phyloP scores from a whole-genome alignment of 2,888 invertebrate genomes.

The Trachelus tabidus region DNA sequence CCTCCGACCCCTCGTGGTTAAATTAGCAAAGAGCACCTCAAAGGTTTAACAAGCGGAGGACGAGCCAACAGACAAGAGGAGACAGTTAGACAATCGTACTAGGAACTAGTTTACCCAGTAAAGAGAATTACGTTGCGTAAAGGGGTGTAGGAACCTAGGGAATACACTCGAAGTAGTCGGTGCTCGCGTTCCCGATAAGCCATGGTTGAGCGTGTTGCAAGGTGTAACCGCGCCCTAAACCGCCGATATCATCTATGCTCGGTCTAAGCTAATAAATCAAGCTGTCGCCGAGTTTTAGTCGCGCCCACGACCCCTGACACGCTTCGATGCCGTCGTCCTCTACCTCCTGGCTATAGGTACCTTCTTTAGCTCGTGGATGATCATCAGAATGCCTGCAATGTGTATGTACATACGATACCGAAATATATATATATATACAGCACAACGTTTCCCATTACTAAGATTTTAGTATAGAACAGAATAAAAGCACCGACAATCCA shows the following conservation, averaged over 20 bases:
- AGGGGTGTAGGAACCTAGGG: not conserved
- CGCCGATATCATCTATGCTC: constrained; percentile 35
- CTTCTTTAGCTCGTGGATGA: not conserved
- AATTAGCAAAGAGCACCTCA: not conserved
- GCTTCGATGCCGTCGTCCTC: constrained; percentile 7
- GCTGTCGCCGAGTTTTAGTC: constrained; percentile 37
- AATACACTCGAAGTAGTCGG: not conserved
- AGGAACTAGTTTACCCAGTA: not conserved
- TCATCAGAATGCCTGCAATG: not conserved
- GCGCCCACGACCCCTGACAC: constrained; percentile 35
- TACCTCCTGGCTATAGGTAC: not conserved
- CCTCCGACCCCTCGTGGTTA: not conserved
- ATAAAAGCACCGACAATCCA: not conserved
- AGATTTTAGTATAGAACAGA: not conserved
- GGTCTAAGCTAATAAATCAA: constrained; percentile 42
- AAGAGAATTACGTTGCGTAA: not conserved
- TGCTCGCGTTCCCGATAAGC: not conserved
- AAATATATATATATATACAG: not conserved
- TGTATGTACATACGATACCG: not conserved
- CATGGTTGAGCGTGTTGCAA: not conserved
- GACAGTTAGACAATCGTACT: not conserved
- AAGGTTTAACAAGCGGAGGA: not conserved
- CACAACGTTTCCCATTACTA: not conserved
- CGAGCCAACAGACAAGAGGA: not conserved
- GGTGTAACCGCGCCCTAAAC: constrained; percentile 2